These are phyloP conservation scores for Agonopterix heracliana DNA, from an alignment of 2,888 invertebrate species.

Conservation along the genomic window DNA sequence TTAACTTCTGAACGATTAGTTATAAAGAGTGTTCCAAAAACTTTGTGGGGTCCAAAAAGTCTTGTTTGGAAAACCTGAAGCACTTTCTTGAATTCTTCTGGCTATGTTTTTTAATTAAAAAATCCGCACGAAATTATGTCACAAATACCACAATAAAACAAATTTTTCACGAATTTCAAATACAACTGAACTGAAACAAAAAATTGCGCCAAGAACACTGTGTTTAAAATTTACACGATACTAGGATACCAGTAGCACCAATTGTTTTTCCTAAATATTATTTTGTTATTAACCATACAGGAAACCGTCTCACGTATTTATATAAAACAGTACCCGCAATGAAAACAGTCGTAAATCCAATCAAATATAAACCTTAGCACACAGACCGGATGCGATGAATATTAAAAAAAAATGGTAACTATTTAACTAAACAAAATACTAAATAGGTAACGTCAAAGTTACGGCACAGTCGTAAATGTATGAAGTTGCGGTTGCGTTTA, in stretches of 20 bases:
- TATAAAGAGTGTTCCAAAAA: too few species aligned
- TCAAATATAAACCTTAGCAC: conserved; percentile 63
- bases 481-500: conserved; percentile 54
- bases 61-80: too few species aligned
- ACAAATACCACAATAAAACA: too few species aligned
- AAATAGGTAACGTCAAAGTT: conserved; percentile 49
- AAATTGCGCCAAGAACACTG: too few species aligned
- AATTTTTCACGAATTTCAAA: too few species aligned
- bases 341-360: conserved; percentile 74
- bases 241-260: conserved; percentile 33
- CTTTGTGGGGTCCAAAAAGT: too few species aligned
- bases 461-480: conserved; percentile 27
- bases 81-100: too few species aligned
- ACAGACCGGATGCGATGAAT: conserved; percentile 58
- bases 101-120: too few species aligned
- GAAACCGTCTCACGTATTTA: conserved; percentile 66
- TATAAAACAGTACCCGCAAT: conserved; percentile 69
- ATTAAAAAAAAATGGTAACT: conserved; percentile 61
- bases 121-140: too few species aligned
- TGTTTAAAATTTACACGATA: conserved; percentile 11
- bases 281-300: conserved; percentile 64
- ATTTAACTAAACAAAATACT: conserved; percentile 53
- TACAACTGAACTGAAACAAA: too few species aligned
- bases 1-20: too few species aligned
- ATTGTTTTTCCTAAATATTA: conserved; percentile 68